These are phyloP conservation scores for Cydia splendana DNA, from an alignment of 1,140 invertebrate species.

Conservation along the genomic window DNA sequence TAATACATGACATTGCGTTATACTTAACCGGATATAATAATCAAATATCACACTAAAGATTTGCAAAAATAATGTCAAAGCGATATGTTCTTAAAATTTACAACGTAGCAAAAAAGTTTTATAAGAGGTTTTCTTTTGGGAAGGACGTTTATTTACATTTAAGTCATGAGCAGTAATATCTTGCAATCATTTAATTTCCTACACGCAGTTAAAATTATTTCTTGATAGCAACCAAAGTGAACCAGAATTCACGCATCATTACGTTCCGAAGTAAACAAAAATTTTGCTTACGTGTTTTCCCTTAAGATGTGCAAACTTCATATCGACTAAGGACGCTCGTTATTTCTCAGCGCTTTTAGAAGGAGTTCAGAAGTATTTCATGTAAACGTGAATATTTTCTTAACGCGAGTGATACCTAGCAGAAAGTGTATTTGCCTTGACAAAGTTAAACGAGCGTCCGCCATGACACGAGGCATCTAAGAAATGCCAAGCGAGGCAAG, in stretches of 20 bases:
- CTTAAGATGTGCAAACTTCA: not conserved
- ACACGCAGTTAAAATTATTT: not conserved
- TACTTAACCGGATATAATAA: not conserved
- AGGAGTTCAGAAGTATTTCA: not conserved
- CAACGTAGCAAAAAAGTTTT: too few species aligned
- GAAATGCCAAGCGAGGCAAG: conserved; percentile 43
- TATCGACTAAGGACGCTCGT: not conserved
- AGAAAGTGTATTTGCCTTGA: conserved; percentile 17
- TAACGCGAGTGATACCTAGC: conserved; percentile 17
- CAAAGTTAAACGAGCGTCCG: conserved; percentile 7
- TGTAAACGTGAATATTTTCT: conserved; percentile 18
- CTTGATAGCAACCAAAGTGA: not conserved
- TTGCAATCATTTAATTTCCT: not conserved
- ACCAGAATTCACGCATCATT: not conserved
- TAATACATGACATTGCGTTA: not conserved
- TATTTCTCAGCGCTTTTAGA: not conserved
- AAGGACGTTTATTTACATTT: too few species aligned
- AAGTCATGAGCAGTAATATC: too few species aligned
- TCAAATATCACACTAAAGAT: too few species aligned
- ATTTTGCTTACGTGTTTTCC: not conserved
- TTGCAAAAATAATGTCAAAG: too few species aligned
- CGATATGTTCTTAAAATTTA: too few species aligned
- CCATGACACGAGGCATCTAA: conserved; percentile 38
- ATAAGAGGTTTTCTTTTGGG: too few species aligned
- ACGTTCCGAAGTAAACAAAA: not conserved